Evolutionary conservation across 2,888 invertebrate genomes (phyloP), one percentile per base, ranked within the genome.

Genomic region (Nowickia ferox): DNA sequence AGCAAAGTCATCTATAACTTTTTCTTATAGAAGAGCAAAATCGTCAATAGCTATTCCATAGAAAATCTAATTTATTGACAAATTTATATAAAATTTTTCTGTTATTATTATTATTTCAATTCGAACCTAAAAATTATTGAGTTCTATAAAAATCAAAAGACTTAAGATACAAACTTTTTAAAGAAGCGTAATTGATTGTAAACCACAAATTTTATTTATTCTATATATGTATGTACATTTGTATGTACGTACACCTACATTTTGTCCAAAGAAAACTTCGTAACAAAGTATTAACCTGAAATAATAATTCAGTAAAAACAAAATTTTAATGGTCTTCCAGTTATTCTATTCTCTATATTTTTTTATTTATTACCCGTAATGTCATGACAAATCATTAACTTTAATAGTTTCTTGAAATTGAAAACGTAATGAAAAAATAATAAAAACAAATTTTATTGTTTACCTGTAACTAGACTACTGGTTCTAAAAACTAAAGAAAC

Each of bases 401-500:
- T 81, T 81, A 68, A 74, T 81, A 46, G 68, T n/a, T 75, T 81
- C 53, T 81, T 55, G 68, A 76, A 69, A 68, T 38, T 44, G 61
- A 46, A 53, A 68, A 53, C 9, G 22, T 10, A 59, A 51, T 78
- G 46, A 10, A 17, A 68, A 55, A 53, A 22, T 11, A 79, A 63
- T 40, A 48, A 71, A 17, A 74, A 63, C 3, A 57, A 57, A 40
- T 76, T 66, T 76, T 65, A 84, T 72, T 81, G 63, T 79, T 86
- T 78, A 55, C 71, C 51, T 77, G 75, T 76, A 55, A 78, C 85
- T 79, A 79, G 40, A 75, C 78, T 74, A 69, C 81, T 65, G 59
- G n/a, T 13, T 10, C 13, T 8, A 19, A 13, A 66, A 53, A 40
- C 11, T 9, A 40, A 17, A 3, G 10, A 71, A 79, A 46, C 63